phyloP scores from a whole-genome alignment of 2,888 invertebrate genomes.

The Drosophila limbata region DNA sequence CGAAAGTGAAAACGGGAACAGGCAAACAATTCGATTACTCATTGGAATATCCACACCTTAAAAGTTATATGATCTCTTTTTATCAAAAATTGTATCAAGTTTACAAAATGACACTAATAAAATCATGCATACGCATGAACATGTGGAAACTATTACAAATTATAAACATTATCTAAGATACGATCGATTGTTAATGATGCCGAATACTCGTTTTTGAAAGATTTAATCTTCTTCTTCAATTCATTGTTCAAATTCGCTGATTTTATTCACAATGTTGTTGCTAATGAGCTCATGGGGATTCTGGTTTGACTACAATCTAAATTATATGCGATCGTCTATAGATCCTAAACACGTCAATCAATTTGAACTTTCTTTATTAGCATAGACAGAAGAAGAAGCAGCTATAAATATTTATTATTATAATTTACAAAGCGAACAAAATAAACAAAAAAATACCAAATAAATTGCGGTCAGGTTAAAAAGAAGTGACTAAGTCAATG shows the following conservation, averaged over 20 bases:
- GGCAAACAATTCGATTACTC: conserved; percentile 17
- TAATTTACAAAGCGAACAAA: conserved; percentile 32
- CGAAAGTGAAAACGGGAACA: conserved; percentile 23
- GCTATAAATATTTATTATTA: conserved; percentile 65
- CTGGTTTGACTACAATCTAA: conserved; percentile 74
- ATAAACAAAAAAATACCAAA: conserved; percentile 18
- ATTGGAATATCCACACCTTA: conserved; percentile 1
- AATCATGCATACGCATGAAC: background rate
- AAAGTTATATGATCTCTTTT: conserved; percentile 16
- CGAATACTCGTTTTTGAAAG: conserved; percentile 32
- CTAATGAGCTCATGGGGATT: conserved; percentile 48
- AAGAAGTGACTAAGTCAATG: conserved; percentile 63
- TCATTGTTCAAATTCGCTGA: conserved; percentile 31
- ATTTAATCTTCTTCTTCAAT: conserved; percentile 17
- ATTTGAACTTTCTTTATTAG: conserved; percentile 64
- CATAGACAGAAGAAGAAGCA: conserved; percentile 17
- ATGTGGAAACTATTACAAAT: conserved; percentile 14
- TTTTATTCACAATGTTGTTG: conserved; percentile 16
- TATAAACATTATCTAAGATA: conserved; percentile 20
- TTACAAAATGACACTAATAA: conserved; percentile 5
- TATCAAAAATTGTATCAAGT: conserved; percentile 15
- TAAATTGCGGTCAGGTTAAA: conserved; percentile 64
- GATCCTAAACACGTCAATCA: conserved; percentile 40
- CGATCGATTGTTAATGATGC: conserved; percentile 13
- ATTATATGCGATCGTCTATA: conserved; percentile 10